Evolutionary conservation across 2,797 vertebrate genomes (phyloP).

Genomic region (Anas georgica): DNA sequence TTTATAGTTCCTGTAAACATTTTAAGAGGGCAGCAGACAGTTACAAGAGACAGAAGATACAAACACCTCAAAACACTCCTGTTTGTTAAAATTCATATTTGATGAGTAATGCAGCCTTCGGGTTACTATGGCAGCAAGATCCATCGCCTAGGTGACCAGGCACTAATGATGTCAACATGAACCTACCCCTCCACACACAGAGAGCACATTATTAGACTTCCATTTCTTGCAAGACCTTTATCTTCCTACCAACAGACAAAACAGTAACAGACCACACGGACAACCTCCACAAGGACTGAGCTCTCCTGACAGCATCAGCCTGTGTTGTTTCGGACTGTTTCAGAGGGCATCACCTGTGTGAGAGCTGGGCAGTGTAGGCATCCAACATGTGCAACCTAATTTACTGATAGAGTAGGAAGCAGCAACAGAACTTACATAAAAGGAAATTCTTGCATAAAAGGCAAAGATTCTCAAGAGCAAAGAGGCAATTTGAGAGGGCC

Average conservation of each 20-base stretch:
- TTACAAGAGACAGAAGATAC: neutral
- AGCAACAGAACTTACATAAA: neutral
- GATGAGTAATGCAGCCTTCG: conserved; percentile 6
- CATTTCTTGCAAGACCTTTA: neutral
- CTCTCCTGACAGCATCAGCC: neutral
- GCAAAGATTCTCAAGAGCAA: neutral
- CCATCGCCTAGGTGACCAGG: conserved; percentile 63
- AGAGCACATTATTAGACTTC: neutral
- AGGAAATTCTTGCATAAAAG: neutral
- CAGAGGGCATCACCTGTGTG: neutral
- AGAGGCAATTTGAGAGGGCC: neutral
- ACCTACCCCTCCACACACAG: neutral
- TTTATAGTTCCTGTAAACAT: neutral
- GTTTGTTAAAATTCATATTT: neutral
- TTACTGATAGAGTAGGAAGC: neutral
- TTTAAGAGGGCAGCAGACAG: neutral
- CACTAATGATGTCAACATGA: neutral
- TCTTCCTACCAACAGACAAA: neutral
- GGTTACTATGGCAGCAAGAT: conserved; percentile 60
- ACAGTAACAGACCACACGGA: neutral
- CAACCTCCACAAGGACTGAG: neutral
- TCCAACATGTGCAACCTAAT: neutral
- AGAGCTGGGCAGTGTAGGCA: neutral
- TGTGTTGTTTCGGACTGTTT: neutral
- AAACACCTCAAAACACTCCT: neutral